phyloP scores from a whole-genome alignment of 2,888 invertebrate genomes.

The Aporophyla lueneburgensis region DNA sequence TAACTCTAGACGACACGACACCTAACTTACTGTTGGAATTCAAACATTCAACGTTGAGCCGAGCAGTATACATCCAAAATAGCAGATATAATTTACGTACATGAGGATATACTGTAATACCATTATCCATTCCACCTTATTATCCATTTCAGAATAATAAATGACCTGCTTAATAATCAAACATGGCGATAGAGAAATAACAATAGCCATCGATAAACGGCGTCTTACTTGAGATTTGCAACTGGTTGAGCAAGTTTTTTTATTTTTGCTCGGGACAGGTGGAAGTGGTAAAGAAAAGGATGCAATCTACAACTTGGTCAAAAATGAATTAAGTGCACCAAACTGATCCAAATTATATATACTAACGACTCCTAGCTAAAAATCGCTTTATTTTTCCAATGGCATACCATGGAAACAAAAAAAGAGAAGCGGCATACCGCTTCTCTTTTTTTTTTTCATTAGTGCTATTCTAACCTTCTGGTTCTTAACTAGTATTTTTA shows the following conservation, averaged over 20 bases:
- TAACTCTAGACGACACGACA: background rate
- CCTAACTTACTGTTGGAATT: background rate
- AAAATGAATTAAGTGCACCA: no score
- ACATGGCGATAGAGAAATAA: background rate
- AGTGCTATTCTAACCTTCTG: no score
- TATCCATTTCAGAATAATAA: background rate
- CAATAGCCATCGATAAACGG: slow-evolving; percentile 9
- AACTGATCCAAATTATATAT: no score
- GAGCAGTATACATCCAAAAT: background rate
- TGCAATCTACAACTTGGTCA: no score
- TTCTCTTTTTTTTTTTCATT: no score
- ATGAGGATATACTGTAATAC: background rate
- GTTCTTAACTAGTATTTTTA: no score
- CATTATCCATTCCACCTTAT: background rate
- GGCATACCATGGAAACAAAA: no score
- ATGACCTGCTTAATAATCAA: background rate
- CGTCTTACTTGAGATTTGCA: background rate
- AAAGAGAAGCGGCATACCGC: no score
- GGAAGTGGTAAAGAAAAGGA: no score
- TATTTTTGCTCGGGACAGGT: background rate
- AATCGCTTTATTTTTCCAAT: no score
- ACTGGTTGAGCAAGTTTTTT: background rate
- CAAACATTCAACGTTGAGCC: background rate
- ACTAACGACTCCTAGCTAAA: no score
- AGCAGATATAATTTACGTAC: background rate